A percentile compares a stretch with the other conserved stretches of the same genome.
Conservation (phyloP, 1,140 invertebrate genomes). For the Harpegnathos saltator region DNA sequence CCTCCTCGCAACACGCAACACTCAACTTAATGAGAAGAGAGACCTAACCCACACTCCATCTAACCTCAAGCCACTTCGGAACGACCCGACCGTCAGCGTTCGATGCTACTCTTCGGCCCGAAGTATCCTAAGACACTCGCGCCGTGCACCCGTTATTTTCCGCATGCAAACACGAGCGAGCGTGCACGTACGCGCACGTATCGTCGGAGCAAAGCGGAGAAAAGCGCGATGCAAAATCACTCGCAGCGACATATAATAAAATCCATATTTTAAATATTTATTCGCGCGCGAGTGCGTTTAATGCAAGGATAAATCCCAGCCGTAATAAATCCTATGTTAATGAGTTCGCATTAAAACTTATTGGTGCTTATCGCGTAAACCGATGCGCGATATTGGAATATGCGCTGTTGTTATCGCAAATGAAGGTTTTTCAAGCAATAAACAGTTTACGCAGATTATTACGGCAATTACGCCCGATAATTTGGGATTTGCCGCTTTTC, state of each 20-base stretch:
- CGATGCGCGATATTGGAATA: constrained; percentile 45
- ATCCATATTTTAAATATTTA: constrained; percentile 46
- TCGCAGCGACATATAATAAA: neutral
- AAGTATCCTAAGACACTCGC: constrained; percentile 55
- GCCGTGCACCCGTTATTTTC: constrained; percentile 33
- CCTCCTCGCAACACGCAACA: constrained; percentile 83
- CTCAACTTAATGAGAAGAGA: constrained; percentile 84
- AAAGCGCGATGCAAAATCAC: constrained; percentile 5
- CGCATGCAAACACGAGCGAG: constrained; percentile 23
- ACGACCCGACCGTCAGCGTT: constrained; percentile 67
- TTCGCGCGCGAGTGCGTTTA: constrained; percentile 43
- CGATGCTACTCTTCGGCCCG: constrained; percentile 56
- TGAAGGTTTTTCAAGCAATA: constrained; percentile 55
- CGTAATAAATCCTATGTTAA: constrained; percentile 59
- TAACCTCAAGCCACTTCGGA: constrained; percentile 75
- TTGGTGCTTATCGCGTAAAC: constrained; percentile 52
- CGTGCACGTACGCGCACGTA: neutral
- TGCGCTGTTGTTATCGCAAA: constrained; percentile 51
- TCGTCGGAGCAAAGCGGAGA: neutral
- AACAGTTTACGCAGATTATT: constrained; percentile 45
- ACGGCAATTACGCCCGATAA: constrained; percentile 50
- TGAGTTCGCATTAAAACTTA: constrained; percentile 55
- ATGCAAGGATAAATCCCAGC: constrained; percentile 42
- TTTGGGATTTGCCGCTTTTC: constrained; percentile 43
- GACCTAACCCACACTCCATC: constrained; percentile 73